Evolutionary conservation across 2,888 invertebrate species (phyloP), one percentile per base, ranked within the genome.

Genomic region (Lymantria monacha): DNA sequence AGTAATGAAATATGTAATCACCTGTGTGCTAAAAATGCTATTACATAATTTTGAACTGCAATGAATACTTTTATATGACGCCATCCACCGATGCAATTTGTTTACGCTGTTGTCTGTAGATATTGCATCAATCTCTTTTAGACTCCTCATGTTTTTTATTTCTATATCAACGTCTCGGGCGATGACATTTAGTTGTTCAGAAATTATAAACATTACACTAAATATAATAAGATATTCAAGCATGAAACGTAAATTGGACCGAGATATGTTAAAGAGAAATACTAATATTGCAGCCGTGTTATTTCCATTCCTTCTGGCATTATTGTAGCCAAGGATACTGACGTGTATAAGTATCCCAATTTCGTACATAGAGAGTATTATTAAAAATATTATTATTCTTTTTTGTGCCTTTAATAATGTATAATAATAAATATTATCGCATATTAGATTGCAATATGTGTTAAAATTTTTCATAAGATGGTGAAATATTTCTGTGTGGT

Each of bases 1-100:
- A 36, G 22, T n/a, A 36, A 38, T 7, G 33, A 38, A 38, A n/a
- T 38, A 12, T 3, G n/a, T 12, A 12, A 38, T 38, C 57, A 74
- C 78, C 69, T 78, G 74, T 13, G 63, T 14, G 30, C 70, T 63
- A 46, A 75, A 77, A 30, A 74, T 63, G 1, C 46, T 9, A 45
- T 70, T 72, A 44, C 61, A 71, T 31, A 74, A 36, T 31, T 66
- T 60, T 10, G 69, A 66, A 46, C 59, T 67, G 15, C 66, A 59
- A n/a, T 63, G 61, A 10, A 74, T 52, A 47, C 60, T 70, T 7
- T 57, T 61, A 37, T 75, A 79, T 0, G 72, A 66, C 9, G 50
- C 49, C 9, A 62, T 63, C 76, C 76, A 77, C 51, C 63, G 64
- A 31, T 76, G 61, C 30, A 74, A 48, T 10, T 60, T 59, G n/a